A percentile compares a stretch with the other conserved stretches of the same genome.
phyloP scores from a whole-genome alignment of 1,140 invertebrate species.

The Leptonema lineaticorne region DNA sequence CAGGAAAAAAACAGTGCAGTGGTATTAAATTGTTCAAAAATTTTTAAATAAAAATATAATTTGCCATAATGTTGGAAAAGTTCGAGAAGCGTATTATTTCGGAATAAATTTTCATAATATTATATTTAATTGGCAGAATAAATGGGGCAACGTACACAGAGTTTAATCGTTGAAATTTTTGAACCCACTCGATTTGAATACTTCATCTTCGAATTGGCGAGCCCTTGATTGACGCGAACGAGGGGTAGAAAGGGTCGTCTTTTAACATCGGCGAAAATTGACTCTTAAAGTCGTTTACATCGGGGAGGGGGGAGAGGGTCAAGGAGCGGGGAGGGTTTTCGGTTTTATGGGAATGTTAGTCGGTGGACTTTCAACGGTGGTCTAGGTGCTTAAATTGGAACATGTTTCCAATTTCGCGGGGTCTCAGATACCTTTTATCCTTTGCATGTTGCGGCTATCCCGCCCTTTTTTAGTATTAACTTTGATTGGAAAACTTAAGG shows the following conservation, averaged over 20 bases:
- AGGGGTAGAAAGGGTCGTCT: neutral
- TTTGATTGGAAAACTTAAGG: conserved; percentile 30
- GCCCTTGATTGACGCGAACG: neutral
- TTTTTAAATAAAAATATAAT: too few relatives aligned
- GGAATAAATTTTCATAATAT: too few relatives aligned
- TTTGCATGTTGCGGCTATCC: neutral
- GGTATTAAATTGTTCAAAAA: too few relatives aligned
- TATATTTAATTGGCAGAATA: too few relatives aligned
- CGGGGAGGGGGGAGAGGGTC: too few relatives aligned
- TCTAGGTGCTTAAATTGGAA: conserved; percentile 1
- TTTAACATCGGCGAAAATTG: neutral
- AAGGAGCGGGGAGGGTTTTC: too few relatives aligned
- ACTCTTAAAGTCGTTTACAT: neutral
- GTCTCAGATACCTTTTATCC: conserved; percentile 22
- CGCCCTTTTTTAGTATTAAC: conserved; percentile 28
- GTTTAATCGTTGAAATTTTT: neutral
- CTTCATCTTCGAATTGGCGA: too few relatives aligned
- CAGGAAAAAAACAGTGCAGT: too few relatives aligned
- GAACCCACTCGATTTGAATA: neutral
- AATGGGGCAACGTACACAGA: too few relatives aligned
- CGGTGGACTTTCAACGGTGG: neutral
- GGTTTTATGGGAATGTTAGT: too few relatives aligned
- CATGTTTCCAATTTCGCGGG: conserved; percentile 28
- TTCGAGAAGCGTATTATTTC: too few relatives aligned
- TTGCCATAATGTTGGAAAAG: too few relatives aligned